Conservation (phyloP, 53 echinoderm and acorn worm species). For the Stichopus horrens region DNA sequence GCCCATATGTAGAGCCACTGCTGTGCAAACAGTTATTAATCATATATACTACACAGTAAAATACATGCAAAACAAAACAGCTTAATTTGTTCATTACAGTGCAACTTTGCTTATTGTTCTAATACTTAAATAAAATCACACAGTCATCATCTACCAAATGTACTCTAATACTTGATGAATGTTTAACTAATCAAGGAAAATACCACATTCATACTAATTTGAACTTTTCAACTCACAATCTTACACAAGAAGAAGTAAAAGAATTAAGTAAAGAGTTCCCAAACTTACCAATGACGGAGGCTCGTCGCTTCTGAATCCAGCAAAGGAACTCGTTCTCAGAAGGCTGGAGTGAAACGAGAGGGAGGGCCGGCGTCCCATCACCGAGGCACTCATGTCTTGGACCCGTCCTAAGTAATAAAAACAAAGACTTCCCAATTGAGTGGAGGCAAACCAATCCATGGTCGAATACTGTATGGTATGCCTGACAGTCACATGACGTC, state of each 20-base stretch:
- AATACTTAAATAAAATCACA: too few relatives aligned
- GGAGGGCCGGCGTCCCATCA: not conserved
- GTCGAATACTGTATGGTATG: slow-evolving; percentile 39
- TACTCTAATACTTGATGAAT: too few relatives aligned
- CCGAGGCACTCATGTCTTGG: slow-evolving; percentile 28
- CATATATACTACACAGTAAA: too few relatives aligned
- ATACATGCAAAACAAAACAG: too few relatives aligned
- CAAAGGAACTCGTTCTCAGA: slow-evolving; percentile 29
- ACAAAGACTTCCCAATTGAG: slow-evolving; percentile 32
- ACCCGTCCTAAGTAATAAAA: slow-evolving; percentile 33
- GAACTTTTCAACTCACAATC: not conserved
- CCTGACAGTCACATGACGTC: slow-evolving; percentile 9
- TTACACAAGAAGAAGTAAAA: not conserved
- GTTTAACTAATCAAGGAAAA: too few relatives aligned
- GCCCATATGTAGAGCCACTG: too few relatives aligned
- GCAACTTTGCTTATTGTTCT: too few relatives aligned
- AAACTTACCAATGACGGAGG: slow-evolving; percentile 10
- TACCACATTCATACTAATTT: too few relatives aligned
- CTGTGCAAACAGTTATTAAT: too few relatives aligned
- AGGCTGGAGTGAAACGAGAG: slow-evolving; percentile 27
- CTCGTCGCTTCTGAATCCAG: slow-evolving; percentile 24
- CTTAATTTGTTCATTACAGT: too few relatives aligned
- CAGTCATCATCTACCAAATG: too few relatives aligned
- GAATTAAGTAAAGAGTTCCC: not conserved
- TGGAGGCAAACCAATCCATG: slow-evolving; percentile 37